phyloP scores from a whole-genome alignment of 2,888 invertebrate genomes.

The Acleris emargana region DNA sequence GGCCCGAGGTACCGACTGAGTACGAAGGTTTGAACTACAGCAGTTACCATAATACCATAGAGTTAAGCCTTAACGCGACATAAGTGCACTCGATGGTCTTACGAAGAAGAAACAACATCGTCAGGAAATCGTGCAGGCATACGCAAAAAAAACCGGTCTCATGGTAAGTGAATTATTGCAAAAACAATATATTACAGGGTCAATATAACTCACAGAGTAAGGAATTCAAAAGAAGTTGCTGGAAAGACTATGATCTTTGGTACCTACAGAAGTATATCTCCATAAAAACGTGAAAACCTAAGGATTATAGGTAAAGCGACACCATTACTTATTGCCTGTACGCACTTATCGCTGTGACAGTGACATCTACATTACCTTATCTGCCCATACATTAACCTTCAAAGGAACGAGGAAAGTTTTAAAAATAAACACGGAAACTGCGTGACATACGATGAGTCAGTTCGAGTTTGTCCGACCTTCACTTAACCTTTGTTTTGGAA shows the following conservation, averaged over 20 bases:
- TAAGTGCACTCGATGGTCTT: too few species aligned
- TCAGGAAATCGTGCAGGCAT: not conserved
- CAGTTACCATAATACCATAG: too few species aligned
- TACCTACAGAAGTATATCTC: too few species aligned
- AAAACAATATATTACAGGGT: too few species aligned
- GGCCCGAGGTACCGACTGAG: too few species aligned
- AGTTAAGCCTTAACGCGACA: too few species aligned
- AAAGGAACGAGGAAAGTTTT: slow-evolving; percentile 28
- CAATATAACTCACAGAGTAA: too few species aligned
- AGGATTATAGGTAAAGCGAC: slow-evolving; percentile 2
- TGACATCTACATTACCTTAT: slow-evolving; percentile 26
- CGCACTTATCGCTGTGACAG: slow-evolving; percentile 13
- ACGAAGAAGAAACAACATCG: not conserved
- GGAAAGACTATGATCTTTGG: too few species aligned
- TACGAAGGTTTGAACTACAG: too few species aligned
- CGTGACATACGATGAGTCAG: not conserved
- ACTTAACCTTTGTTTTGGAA: slow-evolving; percentile 36
- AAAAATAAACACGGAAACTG: slow-evolving; percentile 32
- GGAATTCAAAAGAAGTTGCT: too few species aligned
- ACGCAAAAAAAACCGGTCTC: too few species aligned
- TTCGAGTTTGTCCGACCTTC: slow-evolving; percentile 11
- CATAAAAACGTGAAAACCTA: slow-evolving; percentile 1
- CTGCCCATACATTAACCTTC: slow-evolving; percentile 33
- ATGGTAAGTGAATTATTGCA: too few species aligned
- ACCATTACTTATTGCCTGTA: slow-evolving; percentile 17